These are phyloP conservation scores for Scaeva pyrastri DNA, from an alignment of 2,888 invertebrate species.

Conservation along the genomic window DNA sequence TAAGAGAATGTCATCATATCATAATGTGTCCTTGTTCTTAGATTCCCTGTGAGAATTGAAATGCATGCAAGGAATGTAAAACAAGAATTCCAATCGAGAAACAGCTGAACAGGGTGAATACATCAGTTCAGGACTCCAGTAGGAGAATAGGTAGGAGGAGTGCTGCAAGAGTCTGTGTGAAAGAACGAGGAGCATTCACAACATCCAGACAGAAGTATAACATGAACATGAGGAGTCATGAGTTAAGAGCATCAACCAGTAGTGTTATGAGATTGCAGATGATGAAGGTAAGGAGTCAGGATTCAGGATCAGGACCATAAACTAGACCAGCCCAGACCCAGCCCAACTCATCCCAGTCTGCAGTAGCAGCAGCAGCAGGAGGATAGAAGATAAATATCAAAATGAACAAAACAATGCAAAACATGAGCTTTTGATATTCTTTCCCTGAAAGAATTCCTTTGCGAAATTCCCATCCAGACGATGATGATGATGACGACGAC, in stretches of 20 bases:
- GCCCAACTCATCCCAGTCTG: neutral
- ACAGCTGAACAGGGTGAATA: constrained; percentile 23
- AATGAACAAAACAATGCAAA: constrained; percentile 58
- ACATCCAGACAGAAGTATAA: constrained; percentile 1
- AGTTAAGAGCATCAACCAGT: constrained; percentile 20
- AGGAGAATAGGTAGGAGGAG: constrained; percentile 6
- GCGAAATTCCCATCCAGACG: constrained; percentile 38
- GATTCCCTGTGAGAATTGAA: constrained; percentile 3
- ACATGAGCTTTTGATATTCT: constrained; percentile 55
- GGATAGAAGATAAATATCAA: constrained; percentile 11
- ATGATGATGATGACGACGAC: no score
- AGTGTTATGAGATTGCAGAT: no score
- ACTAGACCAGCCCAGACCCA: no score
- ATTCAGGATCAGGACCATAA: no score
- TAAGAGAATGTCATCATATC: constrained; percentile 47
- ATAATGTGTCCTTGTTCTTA: constrained; percentile 38
- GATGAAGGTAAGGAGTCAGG: no score
- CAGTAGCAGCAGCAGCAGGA: neutral
- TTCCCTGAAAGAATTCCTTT: constrained; percentile 54
- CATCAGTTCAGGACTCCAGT: neutral
- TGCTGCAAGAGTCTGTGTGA: neutral
- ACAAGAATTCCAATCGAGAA: constrained; percentile 55
- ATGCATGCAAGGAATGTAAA: constrained; percentile 48
- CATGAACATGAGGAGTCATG: neutral
- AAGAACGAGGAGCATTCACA: neutral